Evolutionary conservation across 2,797 vertebrate species (phyloP), one percentile per base, ranked within the genome.

Genomic region (Epinephelus awoara): DNA sequence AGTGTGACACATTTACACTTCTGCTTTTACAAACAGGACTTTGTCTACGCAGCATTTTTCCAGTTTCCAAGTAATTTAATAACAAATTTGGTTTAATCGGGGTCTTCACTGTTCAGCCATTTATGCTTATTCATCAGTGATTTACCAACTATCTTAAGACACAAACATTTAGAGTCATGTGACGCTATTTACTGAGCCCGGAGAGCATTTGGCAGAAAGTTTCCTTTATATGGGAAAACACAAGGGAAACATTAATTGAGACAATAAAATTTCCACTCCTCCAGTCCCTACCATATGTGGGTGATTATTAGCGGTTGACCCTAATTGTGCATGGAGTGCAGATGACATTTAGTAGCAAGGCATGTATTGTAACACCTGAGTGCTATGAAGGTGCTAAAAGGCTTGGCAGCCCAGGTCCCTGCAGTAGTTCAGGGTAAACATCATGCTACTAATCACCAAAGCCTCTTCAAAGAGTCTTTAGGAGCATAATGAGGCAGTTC

Each of bases 401-500:
- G 59, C 55, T 72, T 82, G 67, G 50, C 67, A 84, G 83, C 23
- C 76, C 21, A 80, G 75, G 77, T 55, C 19, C 40, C 61, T 80
- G 66, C 63, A 75, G 73, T 51, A 63, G 75, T 64, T 62, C 51
- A 3, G 27, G 51, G 77, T 67, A 55, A 69, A 54, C 82, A 79
- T 83, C n/a, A 69, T 15, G 69, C 65, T 61, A 44, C 75, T 50
- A 63, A 85, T 86, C 80, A 89, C 84, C 38, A 92, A 92, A 83
- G 71, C 54, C 15, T 57, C 84, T 80, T 89, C 80, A 83, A 90
- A 86, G 81, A 74, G 67, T 56, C 59, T 38, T 71, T 12, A 77
- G 73, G 55, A 80, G 52, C 23, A 68, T 93, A 93, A 94, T 79
- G 87, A 95, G 90, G 80, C 75, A 63, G 72, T 87, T 85, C 75